Conservation (phyloP, 2,797 vertebrate species). For the Anisognathus igniventris region DNA sequence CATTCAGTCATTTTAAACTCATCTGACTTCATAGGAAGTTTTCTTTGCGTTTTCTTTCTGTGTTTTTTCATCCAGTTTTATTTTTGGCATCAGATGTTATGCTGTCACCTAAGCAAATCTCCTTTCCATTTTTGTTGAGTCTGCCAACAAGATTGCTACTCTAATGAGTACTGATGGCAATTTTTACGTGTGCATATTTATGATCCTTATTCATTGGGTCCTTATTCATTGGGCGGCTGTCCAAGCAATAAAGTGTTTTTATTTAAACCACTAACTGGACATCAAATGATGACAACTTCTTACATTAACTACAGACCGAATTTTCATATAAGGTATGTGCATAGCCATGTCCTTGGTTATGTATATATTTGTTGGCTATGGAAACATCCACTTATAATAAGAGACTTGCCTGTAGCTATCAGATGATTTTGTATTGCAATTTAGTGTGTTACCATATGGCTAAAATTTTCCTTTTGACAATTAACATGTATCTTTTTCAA, state of each 20-base stretch:
- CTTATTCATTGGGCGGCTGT: not conserved
- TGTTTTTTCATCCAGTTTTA: not conserved
- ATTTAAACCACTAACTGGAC: not conserved
- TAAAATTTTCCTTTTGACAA: not conserved
- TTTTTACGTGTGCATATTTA: slow-evolving; percentile 2
- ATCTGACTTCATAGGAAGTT: not conserved
- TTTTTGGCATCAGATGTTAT: not conserved
- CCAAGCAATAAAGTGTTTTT: slow-evolving; percentile 9
- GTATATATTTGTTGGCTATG: not conserved
- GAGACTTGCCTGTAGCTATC: not conserved
- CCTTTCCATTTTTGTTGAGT: not conserved
- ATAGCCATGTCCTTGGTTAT: not conserved
- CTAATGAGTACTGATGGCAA: not conserved
- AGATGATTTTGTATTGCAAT: not conserved
- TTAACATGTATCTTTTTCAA: not conserved
- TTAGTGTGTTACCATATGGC: not conserved
- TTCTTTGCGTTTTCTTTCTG: not conserved
- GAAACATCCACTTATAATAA: not conserved
- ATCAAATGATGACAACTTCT: not conserved
- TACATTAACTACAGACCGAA: not conserved
- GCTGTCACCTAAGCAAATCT: not conserved
- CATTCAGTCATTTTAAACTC: not conserved
- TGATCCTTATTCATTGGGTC: not conserved
- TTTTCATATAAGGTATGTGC: not conserved
- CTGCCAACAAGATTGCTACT: slow-evolving; percentile 1